phyloP scores from a whole-genome alignment of 2,113 vertebrate genomes.

The Emberiza fucata region DNA sequence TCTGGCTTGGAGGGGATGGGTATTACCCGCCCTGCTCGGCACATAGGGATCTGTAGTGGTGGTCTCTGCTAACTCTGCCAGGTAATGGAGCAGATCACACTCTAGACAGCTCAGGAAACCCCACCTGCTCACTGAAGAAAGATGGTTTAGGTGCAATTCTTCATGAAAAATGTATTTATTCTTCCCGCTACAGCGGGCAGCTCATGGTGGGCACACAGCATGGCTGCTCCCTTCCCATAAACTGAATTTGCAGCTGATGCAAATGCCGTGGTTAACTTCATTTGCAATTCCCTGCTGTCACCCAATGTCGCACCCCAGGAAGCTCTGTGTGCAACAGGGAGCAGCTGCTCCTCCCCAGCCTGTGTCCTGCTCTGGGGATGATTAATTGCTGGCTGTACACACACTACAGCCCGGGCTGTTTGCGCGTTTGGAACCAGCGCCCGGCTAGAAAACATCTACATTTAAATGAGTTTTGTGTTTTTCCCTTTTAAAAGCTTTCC shows the following conservation, averaged over 20 bases:
- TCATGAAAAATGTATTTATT: not conserved
- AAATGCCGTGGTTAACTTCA: not conserved
- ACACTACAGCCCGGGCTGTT: fast-evolving
- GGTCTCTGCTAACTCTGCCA: not conserved
- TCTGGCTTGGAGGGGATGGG: not conserved
- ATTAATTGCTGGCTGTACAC: not conserved
- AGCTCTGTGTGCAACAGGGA: not conserved
- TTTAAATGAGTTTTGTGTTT: not conserved
- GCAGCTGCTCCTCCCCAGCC: not conserved
- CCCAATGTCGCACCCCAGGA: fast-evolving
- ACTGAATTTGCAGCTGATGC: not conserved
- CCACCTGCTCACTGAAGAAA: not conserved
- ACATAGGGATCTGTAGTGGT: not conserved
- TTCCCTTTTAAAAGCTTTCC: not conserved
- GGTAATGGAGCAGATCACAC: not conserved
- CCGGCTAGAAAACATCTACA: not conserved
- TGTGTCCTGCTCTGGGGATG: not conserved
- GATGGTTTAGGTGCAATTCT: not conserved
- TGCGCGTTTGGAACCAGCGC: not conserved
- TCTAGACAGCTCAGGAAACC: not conserved
- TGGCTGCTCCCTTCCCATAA: not conserved
- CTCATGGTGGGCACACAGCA: fast-evolving
- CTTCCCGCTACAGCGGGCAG: not conserved
- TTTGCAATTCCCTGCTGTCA: not conserved
- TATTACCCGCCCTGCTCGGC: not conserved